Percentiles rank a stretch among this genome's conserved stretches.
Conservation (phyloP, 2,113 vertebrate species). For the Periophthalmus modestus region DNA sequence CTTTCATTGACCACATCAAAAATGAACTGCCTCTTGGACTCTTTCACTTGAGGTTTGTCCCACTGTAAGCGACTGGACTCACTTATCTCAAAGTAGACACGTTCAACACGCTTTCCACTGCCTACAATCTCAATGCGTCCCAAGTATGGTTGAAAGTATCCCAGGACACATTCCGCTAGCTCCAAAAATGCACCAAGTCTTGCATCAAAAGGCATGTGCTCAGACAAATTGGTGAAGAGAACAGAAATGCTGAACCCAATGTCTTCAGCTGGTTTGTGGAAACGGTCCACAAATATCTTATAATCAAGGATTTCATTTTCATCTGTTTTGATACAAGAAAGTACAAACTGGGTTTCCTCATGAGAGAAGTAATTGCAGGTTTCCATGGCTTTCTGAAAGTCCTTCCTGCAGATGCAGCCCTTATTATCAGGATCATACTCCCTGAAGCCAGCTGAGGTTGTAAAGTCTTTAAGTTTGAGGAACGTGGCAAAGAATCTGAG, state of each 20-base stretch:
- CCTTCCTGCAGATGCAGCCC: slow-evolving; percentile 88
- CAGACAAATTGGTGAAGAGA: slow-evolving; percentile 91
- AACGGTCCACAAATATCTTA: slow-evolving; percentile 87
- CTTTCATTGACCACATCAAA: slow-evolving; percentile 94
- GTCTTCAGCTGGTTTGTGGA: slow-evolving; percentile 94
- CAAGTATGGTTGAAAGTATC: slow-evolving; percentile 89
- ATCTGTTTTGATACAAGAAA: slow-evolving; percentile 85
- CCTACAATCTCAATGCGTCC: slow-evolving; percentile 96
- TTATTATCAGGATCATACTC: slow-evolving; percentile 89
- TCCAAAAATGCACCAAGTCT: slow-evolving; percentile 88
- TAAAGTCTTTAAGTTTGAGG: slow-evolving; percentile 92
- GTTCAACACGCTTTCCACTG: slow-evolving; percentile 91
- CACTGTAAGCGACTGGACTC: slow-evolving; percentile 93
- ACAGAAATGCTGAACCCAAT: slow-evolving; percentile 94
- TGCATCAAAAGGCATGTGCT: slow-evolving; percentile 92
- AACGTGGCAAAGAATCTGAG: slow-evolving; percentile 98
- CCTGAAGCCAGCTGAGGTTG: slow-evolving; percentile 88
- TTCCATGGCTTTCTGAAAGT: slow-evolving; percentile 95
- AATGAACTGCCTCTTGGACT: slow-evolving; percentile 95
- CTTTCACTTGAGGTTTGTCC: slow-evolving; percentile 98
- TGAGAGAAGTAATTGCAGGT: slow-evolving; percentile 88
- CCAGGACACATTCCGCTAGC: slow-evolving; percentile 86
- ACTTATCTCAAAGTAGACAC: slow-evolving; percentile 96
- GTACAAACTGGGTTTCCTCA: slow-evolving; percentile 86
- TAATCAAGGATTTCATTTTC: slow-evolving; percentile 91